phyloP scores from a whole-genome alignment of 2,113 vertebrate genomes.

The Carassius auratus region DNA sequence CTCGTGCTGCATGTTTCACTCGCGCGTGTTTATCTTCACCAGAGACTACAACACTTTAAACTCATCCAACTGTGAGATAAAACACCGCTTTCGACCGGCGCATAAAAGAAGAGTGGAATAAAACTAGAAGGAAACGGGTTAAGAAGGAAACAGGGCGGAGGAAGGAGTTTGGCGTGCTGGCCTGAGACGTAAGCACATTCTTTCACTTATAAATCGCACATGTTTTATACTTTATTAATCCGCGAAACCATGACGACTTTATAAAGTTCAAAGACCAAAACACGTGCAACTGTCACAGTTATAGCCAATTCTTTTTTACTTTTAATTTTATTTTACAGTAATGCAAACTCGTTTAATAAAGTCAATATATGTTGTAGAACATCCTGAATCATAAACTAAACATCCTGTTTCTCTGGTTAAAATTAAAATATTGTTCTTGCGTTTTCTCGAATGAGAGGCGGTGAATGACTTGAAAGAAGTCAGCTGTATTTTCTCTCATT shows the following conservation, averaged over 20 bases:
- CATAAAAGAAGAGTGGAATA: background rate
- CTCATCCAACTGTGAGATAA: background rate
- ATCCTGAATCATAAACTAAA: background rate
- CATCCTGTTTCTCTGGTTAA: background rate
- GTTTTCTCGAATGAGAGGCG: background rate
- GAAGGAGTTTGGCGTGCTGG: conserved; percentile 40
- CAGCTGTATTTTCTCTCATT: background rate
- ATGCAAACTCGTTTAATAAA: background rate
- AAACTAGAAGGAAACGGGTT: background rate
- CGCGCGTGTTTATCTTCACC: conserved; percentile 18
- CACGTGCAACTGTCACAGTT: background rate
- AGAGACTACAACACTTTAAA: background rate
- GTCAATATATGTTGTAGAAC: background rate
- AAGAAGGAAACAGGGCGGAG: conserved; percentile 11
- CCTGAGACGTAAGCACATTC: conserved; percentile 47
- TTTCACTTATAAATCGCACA: background rate
- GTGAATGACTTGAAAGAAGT: background rate
- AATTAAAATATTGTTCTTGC: too few species aligned
- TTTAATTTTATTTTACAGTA: too few species aligned
- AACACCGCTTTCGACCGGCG: background rate
- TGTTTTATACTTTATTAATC: background rate
- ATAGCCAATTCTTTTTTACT: background rate
- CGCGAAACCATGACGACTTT: background rate
- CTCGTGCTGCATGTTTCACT: conserved; percentile 2
- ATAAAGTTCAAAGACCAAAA: background rate